Evolutionary conservation across 2,888 invertebrate species (phyloP).

Genomic region (Synanthedon vespiformis): DNA sequence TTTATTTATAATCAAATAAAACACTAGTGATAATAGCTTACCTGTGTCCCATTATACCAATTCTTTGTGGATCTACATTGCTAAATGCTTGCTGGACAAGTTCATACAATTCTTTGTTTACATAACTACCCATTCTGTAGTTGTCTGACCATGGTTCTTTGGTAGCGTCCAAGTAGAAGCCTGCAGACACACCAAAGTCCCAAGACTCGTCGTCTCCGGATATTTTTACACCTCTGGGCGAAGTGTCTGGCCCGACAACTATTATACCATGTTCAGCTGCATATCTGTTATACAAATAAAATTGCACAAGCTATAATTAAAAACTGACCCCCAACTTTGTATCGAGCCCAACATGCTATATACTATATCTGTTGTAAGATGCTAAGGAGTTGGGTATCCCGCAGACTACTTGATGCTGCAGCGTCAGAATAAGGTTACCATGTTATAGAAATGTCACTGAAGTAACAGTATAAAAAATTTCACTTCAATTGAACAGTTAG

Average conservation of each 20-base stretch:
- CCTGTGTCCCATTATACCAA: constrained; percentile 87
- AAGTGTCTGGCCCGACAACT: constrained; percentile 95
- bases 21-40: constrained; percentile 21
- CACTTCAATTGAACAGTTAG: too few relatives aligned
- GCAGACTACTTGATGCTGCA: too few relatives aligned
- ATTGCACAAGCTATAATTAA: too few relatives aligned
- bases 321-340: too few relatives aligned
- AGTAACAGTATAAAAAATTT: too few relatives aligned
- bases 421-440: too few relatives aligned
- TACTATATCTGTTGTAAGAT: too few relatives aligned
- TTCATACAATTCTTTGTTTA: constrained; percentile 87
- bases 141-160: constrained; percentile 92
- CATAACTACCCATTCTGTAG: constrained; percentile 95
- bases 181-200: constrained; percentile 96
- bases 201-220: constrained; percentile 92
- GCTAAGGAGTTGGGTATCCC: too few relatives aligned
- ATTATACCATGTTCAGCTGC: constrained; percentile 89
- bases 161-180: constrained; percentile 95
- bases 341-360: too few relatives aligned
- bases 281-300: constrained; percentile 50
- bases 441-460: too few relatives aligned
- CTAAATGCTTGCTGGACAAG: constrained; percentile 81
- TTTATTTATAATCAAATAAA: constrained; percentile 1
- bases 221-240: constrained; percentile 90
- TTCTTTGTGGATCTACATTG: constrained; percentile 63